A percentile compares a stretch with the other conserved stretches of the same genome.
phyloP scores from a whole-genome alignment of 1,140 invertebrate species.

The Brachionus rubens region DNA sequence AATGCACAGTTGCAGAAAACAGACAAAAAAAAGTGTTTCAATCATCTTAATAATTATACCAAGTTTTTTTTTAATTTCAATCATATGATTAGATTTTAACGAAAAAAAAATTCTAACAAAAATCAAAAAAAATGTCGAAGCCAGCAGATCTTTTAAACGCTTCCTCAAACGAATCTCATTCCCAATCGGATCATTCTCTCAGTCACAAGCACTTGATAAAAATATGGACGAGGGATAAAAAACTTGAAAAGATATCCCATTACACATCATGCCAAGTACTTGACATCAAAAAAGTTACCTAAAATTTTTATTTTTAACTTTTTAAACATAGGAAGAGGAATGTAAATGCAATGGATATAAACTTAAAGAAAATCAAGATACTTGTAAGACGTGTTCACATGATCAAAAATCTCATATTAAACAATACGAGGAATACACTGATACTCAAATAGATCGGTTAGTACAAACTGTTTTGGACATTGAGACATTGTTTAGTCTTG shows the following conservation, averaged over 20 bases:
- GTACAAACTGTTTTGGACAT: conserved; percentile 20
- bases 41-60: too few species aligned
- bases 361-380: neutral
- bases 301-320: neutral
- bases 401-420: neutral
- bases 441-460: neutral
- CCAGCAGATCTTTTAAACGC: too few species aligned
- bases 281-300: neutral
- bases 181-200: too few species aligned
- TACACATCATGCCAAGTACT: conserved; percentile 35
- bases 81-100: too few species aligned
- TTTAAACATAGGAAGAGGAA: neutral
- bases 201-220: neutral
- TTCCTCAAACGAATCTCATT: too few species aligned
- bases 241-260: conserved; percentile 34
- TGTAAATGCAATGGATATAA: conserved; percentile 42
- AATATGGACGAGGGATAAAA: neutral
- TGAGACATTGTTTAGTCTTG: conserved; percentile 23
- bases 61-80: too few species aligned
- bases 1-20: too few species aligned
- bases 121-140: too few species aligned
- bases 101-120: too few species aligned
- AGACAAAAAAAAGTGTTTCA: too few species aligned
- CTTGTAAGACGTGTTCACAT: conserved; percentile 19
- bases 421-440: neutral